Evolutionary conservation across 1,140 invertebrate genomes (phyloP), one percentile per base, ranked within the genome.

Genomic region (Plutomurus gul): DNA sequence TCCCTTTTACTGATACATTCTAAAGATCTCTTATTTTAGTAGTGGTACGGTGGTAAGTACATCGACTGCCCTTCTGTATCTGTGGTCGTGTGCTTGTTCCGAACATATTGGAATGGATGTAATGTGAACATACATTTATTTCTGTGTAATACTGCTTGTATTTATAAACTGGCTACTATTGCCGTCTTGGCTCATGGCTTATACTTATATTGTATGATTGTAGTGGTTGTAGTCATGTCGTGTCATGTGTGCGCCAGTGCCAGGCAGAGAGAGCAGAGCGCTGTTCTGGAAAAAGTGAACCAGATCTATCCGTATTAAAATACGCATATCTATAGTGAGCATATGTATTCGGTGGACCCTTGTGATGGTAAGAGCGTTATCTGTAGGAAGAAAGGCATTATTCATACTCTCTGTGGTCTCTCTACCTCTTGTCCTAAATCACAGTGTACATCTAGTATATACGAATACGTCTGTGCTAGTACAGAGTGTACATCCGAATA

Each of bases 401-500:
- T 30, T 65, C 56, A 65, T 27, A 7, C n/a, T n/a, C n/a, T n/a
- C n/a, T n/a, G n/a, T n/a, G n/a, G n/a, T n/a, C n/a, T n/a, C 56
- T 65, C 56, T 65, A 33, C 56, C 27, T 65, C 56, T 65, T 65
- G 56, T 65, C 36, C 56, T 65, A 65, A 25, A n/a, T 33, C 56
- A 65, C 56, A 33, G 36, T 36, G 56, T 65, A 65, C n/a, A n/a
- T n/a, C n/a, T n/a, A n/a, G n/a, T n/a, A n/a, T n/a, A n/a, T n/a
- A n/a, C n/a, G n/a, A n/a, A n/a, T n/a, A n/a, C n/a, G n/a, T n/a
- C n/a, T n/a, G n/a, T n/a, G n/a, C n/a, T n/a, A n/a, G n/a, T n/a
- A n/a, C n/a, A n/a, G n/a, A n/a, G n/a, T n/a, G 36, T 33, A 16
- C 56, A 33, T 33, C 56, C 25, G 7, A 65, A n/a, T 20, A 51